Percentiles rank a stretch among this genome's conserved stretches.
phyloP scores from a whole-genome alignment of 2,113 vertebrate species.

The Craseonycteris thonglongyai region DNA sequence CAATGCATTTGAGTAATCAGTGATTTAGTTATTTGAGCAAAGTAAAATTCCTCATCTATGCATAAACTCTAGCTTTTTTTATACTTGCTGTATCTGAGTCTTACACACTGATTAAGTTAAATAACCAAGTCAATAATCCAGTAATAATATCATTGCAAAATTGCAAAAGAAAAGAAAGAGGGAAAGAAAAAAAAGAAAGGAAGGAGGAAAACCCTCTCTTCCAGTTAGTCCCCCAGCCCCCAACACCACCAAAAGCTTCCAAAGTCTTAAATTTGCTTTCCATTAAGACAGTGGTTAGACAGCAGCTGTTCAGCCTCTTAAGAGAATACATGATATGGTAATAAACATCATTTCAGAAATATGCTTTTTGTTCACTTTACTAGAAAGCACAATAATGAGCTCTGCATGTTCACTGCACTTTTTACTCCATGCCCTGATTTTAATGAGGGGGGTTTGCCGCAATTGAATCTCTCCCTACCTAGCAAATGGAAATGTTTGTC shows the following conservation, averaged over 20 bases:
- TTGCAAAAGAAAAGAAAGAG: background rate
- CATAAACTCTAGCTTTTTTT: background rate
- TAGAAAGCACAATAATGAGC: conserved; percentile 39
- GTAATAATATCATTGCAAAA: background rate
- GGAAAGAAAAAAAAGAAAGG: background rate
- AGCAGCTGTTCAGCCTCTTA: conserved; percentile 59
- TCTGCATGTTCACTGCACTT: conserved; percentile 52
- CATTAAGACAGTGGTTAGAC: conserved; percentile 65
- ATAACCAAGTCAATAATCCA: background rate
- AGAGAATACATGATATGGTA: conserved; percentile 59
- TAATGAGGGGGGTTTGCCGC: background rate
- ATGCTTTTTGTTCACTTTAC: conserved; percentile 55
- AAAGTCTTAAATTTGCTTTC: conserved; percentile 65
- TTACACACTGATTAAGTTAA: background rate
- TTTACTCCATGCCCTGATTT: conserved; percentile 50
- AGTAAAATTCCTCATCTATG: background rate
- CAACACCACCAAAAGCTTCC: background rate
- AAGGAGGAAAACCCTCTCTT: background rate
- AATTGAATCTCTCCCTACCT: conserved; percentile 34
- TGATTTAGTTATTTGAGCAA: conserved; percentile 1
- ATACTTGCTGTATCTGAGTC: background rate
- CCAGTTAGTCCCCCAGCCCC: background rate
- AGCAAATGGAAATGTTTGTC: conserved; percentile 58
- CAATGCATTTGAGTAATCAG: background rate
- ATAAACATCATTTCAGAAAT: conserved; percentile 67